Evolutionary conservation across 2,888 invertebrate species (phyloP).

Genomic region (Mythimna albipuncta): DNA sequence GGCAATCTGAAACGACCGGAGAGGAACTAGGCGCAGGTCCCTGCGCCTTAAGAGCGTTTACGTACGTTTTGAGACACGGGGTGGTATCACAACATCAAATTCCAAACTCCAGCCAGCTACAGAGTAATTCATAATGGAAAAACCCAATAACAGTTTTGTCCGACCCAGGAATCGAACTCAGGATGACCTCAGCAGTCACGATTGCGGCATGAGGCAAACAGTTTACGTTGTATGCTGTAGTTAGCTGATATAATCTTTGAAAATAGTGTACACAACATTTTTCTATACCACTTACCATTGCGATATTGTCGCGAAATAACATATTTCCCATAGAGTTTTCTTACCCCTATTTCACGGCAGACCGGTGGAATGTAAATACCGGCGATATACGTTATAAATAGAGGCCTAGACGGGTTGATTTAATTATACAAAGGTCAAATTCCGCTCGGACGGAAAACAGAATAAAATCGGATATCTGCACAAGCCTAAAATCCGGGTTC

Average conservation of each 20-base stretch:
- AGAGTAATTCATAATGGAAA: too few species aligned
- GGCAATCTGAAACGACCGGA: too few species aligned
- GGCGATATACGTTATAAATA: conserved; percentile 16
- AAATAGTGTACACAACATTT: conserved; percentile 2
- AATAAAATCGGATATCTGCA: conserved; percentile 19
- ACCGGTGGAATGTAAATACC: background rate
- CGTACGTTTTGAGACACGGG: too few species aligned
- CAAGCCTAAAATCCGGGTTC: conserved; percentile 31
- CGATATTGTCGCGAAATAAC: background rate
- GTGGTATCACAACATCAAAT: too few species aligned
- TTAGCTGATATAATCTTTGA: background rate
- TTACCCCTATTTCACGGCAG: background rate
- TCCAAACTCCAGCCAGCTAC: too few species aligned
- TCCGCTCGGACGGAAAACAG: background rate
- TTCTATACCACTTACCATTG: background rate
- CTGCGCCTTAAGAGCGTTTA: too few species aligned
- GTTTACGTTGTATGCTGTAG: background rate
- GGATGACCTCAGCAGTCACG: too few species aligned
- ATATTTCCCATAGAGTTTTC: background rate
- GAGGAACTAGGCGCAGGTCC: too few species aligned
- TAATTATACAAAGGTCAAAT: conserved; percentile 23
- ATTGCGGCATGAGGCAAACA: background rate
- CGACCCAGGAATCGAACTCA: too few species aligned
- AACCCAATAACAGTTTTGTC: too few species aligned
- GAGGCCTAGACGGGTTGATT: conserved; percentile 7